Evolutionary conservation across 2,888 invertebrate species (phyloP), one percentile per base, ranked within the genome.

Genomic region (Synergus japonicus): DNA sequence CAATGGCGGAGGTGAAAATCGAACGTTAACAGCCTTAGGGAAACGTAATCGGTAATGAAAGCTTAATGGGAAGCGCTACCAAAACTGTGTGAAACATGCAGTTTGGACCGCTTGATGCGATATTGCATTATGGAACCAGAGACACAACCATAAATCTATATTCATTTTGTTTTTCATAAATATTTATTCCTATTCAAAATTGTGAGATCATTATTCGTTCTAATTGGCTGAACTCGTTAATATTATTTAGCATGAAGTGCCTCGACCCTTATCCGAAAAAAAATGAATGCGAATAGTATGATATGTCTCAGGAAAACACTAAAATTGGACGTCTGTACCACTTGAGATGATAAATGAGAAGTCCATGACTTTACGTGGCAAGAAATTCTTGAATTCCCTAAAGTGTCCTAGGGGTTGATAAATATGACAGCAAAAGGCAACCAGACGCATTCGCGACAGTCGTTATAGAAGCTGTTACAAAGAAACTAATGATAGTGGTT

Each of bases 1-100:
- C 69, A 69, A 69, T 69, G 69, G 46, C 9, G 46, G 22, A 46
- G 29, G 18, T 69, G 46, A 54, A 49, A 46, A 46, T 69, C 46
- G 15, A 69, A 69, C 46, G 46, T 46, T 46, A 69, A 69, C 46
- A 46, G 46, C 69, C 69, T 15, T 10, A 29, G 54, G 54, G 46
- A 69, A 29, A 49, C 29, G 1, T 29, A 69, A 69, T 49, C 46
- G 46, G 22, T 44, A 43, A 46, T 46, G 46, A 18, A 43, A 4
- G 18, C 22, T 44, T 44, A 67, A 67, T 43, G 22, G 22, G 2
- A 18, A 43, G 46, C 10, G 22, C 43, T 54, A n/a, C n/a, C 54
- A 9, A 9, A 54, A 54, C n/a, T 29, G 29, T n/a, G 54, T n/a
- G 54, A 54, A 54, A 54, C n/a, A 54, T 54, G 54, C n/a, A n/a